These are phyloP conservation scores for Caenorhabditis briggsae DNA, from an alignment of 1,140 invertebrate genomes.

Conservation along the genomic window DNA sequence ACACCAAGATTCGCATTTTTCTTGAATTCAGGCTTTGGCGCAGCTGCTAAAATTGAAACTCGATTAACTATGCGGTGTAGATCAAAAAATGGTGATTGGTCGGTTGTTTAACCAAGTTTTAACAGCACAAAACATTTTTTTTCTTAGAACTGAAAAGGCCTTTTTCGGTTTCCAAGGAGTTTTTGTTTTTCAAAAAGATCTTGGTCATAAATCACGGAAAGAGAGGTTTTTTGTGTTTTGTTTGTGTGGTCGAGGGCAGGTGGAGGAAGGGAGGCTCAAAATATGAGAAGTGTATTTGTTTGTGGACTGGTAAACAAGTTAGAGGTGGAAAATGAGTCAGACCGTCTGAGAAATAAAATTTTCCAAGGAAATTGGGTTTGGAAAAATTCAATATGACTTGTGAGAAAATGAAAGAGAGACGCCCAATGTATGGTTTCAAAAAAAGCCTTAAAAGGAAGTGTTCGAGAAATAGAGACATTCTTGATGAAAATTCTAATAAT, in stretches of 20 bases:
- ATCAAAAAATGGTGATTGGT: conserved; percentile 13
- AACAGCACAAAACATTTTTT: neutral
- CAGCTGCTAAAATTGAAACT: neutral
- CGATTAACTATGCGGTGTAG: conserved; percentile 11
- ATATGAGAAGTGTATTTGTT: conserved; percentile 29
- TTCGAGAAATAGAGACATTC: too few species aligned
- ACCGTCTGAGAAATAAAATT: neutral
- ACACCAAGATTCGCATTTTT: neutral
- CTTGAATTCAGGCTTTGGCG: neutral
- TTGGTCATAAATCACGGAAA: conserved; percentile 6
- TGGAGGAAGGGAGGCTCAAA: neutral
- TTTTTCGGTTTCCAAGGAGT: neutral
- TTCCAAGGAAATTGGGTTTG: too few species aligned
- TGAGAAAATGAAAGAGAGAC: too few species aligned
- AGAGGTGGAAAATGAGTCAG: neutral
- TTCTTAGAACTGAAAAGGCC: neutral
- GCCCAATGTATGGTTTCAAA: too few species aligned
- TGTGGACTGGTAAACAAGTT: neutral
- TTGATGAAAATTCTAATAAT: too few species aligned
- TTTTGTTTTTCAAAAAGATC: neutral
- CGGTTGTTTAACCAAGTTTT: neutral
- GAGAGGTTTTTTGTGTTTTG: neutral
- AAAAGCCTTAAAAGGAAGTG: too few species aligned
- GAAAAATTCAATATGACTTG: too few species aligned
- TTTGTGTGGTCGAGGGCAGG: conserved; percentile 2